Percentiles rank a stretch among this genome's conserved stretches.
Conservation (phyloP, 1,140 invertebrate genomes). For the Macrostomum lignano region DNA sequence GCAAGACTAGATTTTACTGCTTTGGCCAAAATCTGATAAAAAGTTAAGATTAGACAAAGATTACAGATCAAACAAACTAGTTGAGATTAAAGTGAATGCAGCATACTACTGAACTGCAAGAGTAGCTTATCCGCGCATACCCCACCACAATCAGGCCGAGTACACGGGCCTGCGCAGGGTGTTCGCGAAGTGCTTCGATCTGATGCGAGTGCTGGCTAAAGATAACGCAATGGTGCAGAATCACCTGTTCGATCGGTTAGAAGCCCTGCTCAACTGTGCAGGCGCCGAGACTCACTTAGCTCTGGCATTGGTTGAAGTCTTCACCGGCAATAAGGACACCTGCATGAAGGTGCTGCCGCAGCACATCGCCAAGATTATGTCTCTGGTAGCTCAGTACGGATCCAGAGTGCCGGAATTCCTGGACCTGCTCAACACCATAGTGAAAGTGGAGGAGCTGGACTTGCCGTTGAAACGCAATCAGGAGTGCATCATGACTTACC, state of each 20-base stretch:
- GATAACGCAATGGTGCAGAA: constrained; percentile 16
- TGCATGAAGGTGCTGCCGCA: constrained; percentile 18
- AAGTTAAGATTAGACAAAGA: too few relatives aligned
- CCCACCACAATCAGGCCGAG: constrained; percentile 18
- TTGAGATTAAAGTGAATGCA: too few relatives aligned
- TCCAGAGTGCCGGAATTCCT: constrained; percentile 17
- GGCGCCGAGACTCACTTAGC: too few relatives aligned
- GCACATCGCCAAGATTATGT: constrained; percentile 18
- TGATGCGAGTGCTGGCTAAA: constrained; percentile 14
- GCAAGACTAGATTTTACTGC: too few relatives aligned
- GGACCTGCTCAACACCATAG: constrained; percentile 17
- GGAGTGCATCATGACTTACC: constrained; percentile 22
- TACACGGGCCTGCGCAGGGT: constrained; percentile 13
- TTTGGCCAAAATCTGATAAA: too few relatives aligned
- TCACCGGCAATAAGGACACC: constrained; percentile 18
- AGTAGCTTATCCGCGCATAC: too few relatives aligned
- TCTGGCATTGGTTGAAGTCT: constrained; percentile 15
- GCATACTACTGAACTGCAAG: too few relatives aligned
- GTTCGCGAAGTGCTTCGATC: constrained; percentile 14
- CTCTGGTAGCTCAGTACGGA: constrained; percentile 12
- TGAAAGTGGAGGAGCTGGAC: constrained; percentile 22
- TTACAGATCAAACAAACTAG: too few relatives aligned
- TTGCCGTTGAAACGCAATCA: constrained; percentile 22
- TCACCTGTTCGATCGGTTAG: constrained; percentile 18
- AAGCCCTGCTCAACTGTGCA: too few relatives aligned